phyloP scores from a whole-genome alignment of 1,140 invertebrate genomes.

The Drosophila lini region DNA sequence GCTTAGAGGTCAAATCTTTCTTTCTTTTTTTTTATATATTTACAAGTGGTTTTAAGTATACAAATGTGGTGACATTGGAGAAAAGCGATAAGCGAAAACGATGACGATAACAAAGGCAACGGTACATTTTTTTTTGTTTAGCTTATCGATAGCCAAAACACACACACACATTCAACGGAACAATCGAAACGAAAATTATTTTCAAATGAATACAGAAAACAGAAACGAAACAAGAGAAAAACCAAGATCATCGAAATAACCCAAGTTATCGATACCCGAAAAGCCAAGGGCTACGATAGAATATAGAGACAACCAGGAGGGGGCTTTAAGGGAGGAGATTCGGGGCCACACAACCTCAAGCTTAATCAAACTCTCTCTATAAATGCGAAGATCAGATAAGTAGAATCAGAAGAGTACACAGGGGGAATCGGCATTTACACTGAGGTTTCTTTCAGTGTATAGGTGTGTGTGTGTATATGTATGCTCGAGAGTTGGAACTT shows the following conservation, averaged over 20 bases:
- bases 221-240: background rate
- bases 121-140: slow-evolving; percentile 3
- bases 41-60: slow-evolving; percentile 25
- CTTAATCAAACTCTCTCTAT: slow-evolving; percentile 21
- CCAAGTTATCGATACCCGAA: slow-evolving; percentile 22
- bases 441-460: slow-evolving; percentile 1
- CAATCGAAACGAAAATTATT: slow-evolving; percentile 21
- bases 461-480: slow-evolving; percentile 12
- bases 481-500: slow-evolving; percentile 30
- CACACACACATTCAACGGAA: slow-evolving; percentile 42
- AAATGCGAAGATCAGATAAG: slow-evolving; percentile 10
- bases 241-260: slow-evolving; percentile 22
- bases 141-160: slow-evolving; percentile 51
- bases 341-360: slow-evolving; percentile 17
- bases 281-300: slow-evolving; percentile 18
- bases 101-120: slow-evolving; percentile 21
- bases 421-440: background rate
- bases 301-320: slow-evolving; percentile 12
- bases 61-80: slow-evolving; percentile 21
- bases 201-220: slow-evolving; percentile 2
- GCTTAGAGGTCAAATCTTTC: slow-evolving; percentile 19
- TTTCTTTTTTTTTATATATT: slow-evolving; percentile 15
- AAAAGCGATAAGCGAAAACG: slow-evolving; percentile 42
- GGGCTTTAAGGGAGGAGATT: slow-evolving; percentile 3
- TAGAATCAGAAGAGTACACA: background rate